Conservation (phyloP, 2,888 invertebrate species). For the Alloscopus bannaensis region DNA sequence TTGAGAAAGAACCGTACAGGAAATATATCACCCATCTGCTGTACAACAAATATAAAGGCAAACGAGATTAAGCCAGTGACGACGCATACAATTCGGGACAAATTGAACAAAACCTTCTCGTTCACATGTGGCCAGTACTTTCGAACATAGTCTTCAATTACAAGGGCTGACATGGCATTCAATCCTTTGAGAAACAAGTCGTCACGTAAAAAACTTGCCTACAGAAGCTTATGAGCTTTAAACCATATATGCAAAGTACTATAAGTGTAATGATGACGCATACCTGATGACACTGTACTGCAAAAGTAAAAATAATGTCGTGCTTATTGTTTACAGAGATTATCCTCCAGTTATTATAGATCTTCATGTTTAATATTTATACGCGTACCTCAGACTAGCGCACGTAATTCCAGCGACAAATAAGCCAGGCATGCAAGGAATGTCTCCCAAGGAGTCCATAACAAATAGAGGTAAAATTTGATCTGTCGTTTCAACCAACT, state of each 20-base stretch:
- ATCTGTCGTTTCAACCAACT: conserved; percentile 80
- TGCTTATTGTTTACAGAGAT: too few relatives aligned
- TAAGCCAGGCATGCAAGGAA: conserved; percentile 79
- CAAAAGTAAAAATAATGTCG: too few relatives aligned
- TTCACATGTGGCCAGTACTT: conserved; percentile 49
- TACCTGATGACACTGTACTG: too few relatives aligned
- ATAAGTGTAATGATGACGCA: too few relatives aligned
- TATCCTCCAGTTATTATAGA: too few relatives aligned
- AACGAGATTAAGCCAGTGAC: conserved; percentile 58
- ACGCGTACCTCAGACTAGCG: conserved; percentile 68
- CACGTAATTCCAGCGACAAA: conserved; percentile 66
- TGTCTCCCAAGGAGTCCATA: conserved; percentile 78
- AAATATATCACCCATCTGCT: conserved; percentile 83
- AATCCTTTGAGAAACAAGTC: too few relatives aligned
- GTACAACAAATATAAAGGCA: conserved; percentile 74
- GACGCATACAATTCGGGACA: conserved; percentile 47
- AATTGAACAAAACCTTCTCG: conserved; percentile 44
- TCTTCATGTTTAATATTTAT: not conserved
- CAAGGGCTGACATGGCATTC: conserved; percentile 66
- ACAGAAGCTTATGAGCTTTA: too few relatives aligned
- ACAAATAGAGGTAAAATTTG: conserved; percentile 77
- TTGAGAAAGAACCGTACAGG: conserved; percentile 80
- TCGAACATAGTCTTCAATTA: conserved; percentile 63
- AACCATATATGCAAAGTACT: too few relatives aligned
- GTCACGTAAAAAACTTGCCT: too few relatives aligned